phyloP scores from a whole-genome alignment of 2,113 vertebrate genomes.

The Campylorhamphus procurvoides region DNA sequence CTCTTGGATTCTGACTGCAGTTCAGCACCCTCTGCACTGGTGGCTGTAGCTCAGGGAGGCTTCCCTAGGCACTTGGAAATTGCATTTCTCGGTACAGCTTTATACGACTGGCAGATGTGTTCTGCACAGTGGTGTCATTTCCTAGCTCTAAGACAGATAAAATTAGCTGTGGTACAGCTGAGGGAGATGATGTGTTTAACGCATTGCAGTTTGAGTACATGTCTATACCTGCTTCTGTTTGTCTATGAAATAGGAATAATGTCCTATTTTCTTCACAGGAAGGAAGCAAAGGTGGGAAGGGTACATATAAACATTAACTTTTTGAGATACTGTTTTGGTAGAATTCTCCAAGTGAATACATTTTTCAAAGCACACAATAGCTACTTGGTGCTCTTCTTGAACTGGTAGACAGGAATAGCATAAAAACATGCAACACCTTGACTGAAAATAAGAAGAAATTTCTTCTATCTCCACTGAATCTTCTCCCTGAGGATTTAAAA shows the following conservation, averaged over 20 bases:
- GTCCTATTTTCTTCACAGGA: not conserved
- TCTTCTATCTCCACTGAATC: not conserved
- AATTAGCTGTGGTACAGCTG: constrained; percentile 23
- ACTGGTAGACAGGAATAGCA: not conserved
- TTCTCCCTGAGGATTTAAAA: not conserved
- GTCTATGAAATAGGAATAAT: not conserved
- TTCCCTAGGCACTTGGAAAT: constrained; percentile 35
- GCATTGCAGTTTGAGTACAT: not conserved
- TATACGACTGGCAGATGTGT: constrained; percentile 18
- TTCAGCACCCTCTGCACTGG: constrained; percentile 13
- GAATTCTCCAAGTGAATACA: not conserved
- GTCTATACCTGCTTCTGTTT: constrained; percentile 22
- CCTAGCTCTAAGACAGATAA: constrained; percentile 13
- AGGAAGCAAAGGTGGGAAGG: not conserved
- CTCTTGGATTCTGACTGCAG: not conserved
- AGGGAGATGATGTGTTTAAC: constrained; percentile 1
- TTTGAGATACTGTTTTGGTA: not conserved
- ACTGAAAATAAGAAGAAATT: not conserved
- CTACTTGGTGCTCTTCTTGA: not conserved
- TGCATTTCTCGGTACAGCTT: not conserved
- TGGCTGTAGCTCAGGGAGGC: not conserved
- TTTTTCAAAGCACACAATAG: not conserved
- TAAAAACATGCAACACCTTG: not conserved
- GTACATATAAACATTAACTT: not conserved
- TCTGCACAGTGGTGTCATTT: constrained; percentile 13